Evolutionary conservation across 1,140 invertebrate genomes (phyloP), one percentile per base, ranked within the genome.

Genomic region (Cydia pomonella): DNA sequence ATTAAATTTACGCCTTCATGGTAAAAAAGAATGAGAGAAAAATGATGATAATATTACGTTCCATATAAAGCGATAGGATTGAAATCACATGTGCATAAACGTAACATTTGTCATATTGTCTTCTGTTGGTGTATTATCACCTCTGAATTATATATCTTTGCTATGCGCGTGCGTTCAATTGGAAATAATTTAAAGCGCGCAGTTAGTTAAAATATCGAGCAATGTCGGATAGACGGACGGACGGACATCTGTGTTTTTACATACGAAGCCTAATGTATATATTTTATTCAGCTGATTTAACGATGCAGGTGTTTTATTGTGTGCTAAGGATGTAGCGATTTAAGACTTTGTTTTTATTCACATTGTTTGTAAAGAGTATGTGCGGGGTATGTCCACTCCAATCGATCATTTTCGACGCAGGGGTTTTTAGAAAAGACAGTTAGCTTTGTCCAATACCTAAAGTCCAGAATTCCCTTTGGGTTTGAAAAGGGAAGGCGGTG

Each of bases 161-260:
- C 53, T 63, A 72, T 63, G 74, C 75, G 74, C 77, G 75, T 79
- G 75, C 77, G 74, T 75, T 62, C 66, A 73, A 75, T 76, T 81
- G 79, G 77, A 79, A 79, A 77, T 79, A 79, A 77, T 81, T 81
- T 77, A 77, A 81, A 79, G 76, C 78, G 73, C 74, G 75, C 78
- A 75, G 79, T 79, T 81, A 77, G 77, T 79, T 81, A 79, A 81
- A 81, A 81, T 79, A 77, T 81, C 77, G 79, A 77, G 73, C 72
- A 53, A 78, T 50, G 69, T 27, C 74, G 64, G 76, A 79, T 77
- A 77, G 77, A 79, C 76, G 53, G 62, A 73, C 71, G 72, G 80
- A 79, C 74, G 18, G 80, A 77, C 80, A 79, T 75, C 73, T 72
- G 74, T 77, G 63, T 69, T 69, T 64, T 69, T 69, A 38, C 64